A percentile compares a stretch with the other conserved stretches of the same genome.
These are phyloP conservation scores for Trichopoda pennipes DNA, from an alignment of 2,888 invertebrate species.

Conservation along the genomic window DNA sequence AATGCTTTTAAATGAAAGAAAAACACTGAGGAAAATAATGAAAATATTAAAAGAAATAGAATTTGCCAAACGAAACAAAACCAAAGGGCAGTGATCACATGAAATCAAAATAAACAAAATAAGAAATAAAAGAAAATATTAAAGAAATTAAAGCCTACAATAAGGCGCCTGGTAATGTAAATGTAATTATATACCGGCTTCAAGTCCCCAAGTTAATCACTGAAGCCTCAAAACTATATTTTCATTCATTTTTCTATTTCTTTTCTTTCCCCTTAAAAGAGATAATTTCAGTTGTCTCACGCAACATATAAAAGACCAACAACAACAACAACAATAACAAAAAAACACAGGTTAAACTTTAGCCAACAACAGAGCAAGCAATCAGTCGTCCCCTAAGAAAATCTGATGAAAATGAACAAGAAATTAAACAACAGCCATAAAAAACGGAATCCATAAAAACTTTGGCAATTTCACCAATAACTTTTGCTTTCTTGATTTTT, in stretches of 20 bases:
- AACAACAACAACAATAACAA: no score
- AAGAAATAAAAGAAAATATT: background rate
- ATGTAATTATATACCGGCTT: constrained; percentile 51
- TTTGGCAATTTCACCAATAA: constrained; percentile 37
- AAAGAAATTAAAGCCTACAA: constrained; percentile 61
- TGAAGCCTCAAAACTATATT: constrained; percentile 70
- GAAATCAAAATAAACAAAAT: constrained; percentile 2
- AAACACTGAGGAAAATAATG: constrained; percentile 24
- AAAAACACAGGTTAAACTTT: constrained; percentile 7
- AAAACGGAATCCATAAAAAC: constrained; percentile 31
- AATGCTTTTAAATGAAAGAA: constrained; percentile 41
- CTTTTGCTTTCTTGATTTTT: constrained; percentile 43
- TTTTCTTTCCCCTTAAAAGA: background rate
- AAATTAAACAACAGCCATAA: constrained; percentile 54
- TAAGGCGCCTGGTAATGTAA: constrained; percentile 45
- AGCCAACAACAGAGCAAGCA: background rate
- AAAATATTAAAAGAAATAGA: constrained; percentile 43
- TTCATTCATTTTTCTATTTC: constrained; percentile 54
- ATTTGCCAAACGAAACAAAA: constrained; percentile 13
- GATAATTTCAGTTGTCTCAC: constrained; percentile 12
- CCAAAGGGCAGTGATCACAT: background rate
- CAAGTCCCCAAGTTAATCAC: constrained; percentile 72
- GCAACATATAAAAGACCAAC: no score
- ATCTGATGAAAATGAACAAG: constrained; percentile 12
- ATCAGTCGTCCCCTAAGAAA: constrained; percentile 45